Percentiles rank a stretch among this genome's conserved stretches.
Evolutionary conservation across 2,797 vertebrate genomes (phyloP).

Genomic region (Hemitrygon akajei): DNA sequence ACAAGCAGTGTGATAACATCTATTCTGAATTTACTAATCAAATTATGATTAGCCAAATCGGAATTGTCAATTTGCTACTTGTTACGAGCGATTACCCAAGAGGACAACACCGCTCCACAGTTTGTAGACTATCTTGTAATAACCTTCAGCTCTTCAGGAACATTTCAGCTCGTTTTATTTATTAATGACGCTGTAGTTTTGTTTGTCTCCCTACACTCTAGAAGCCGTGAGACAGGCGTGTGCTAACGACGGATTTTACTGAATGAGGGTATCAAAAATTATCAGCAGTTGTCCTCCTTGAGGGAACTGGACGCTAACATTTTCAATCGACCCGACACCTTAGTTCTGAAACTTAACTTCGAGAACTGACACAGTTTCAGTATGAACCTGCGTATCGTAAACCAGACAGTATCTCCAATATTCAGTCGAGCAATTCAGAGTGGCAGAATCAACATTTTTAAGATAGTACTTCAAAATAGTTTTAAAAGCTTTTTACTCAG

Average conservation of each 20-base stretch:
- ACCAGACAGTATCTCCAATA: not conserved
- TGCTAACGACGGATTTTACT: too few relatives aligned
- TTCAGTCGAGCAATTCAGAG: not conserved
- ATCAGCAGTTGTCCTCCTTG: not conserved
- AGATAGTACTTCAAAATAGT: not conserved
- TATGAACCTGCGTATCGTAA: not conserved
- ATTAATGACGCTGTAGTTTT: not conserved
- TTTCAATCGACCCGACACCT: not conserved
- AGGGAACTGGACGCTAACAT: not conserved
- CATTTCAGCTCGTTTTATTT: not conserved
- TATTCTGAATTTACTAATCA: not conserved
- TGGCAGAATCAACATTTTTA: not conserved
- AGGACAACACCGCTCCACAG: not conserved
- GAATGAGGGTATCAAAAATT: not conserved
- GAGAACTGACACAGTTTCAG: not conserved
- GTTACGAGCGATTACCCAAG: not conserved
- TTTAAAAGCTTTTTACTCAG: not conserved
- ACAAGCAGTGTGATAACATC: not conserved
- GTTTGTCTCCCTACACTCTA: too few relatives aligned
- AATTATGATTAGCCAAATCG: not conserved
- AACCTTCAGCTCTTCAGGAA: not conserved
- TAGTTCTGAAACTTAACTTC: not conserved
- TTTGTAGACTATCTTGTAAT: not conserved
- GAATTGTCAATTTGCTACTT: not conserved
- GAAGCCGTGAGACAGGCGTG: not conserved